Conservation (phyloP, 1,140 invertebrate genomes). For the Drosophila nebulosa region DNA sequence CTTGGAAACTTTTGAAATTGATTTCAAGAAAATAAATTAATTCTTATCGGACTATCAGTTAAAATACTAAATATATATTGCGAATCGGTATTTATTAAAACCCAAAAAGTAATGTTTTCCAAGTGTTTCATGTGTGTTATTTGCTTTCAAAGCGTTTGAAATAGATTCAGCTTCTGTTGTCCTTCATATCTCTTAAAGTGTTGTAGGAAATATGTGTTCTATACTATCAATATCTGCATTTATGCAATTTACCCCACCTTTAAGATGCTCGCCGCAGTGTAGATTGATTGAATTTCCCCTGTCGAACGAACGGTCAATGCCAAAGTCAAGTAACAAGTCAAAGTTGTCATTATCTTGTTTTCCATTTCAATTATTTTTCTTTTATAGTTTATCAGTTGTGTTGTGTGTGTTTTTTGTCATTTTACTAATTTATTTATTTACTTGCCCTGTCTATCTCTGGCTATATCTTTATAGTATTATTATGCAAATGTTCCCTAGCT, state of each 20-base stretch:
- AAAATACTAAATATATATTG: too few relatives aligned
- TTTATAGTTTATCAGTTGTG: background rate
- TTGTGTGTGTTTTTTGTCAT: slow-evolving; percentile 19
- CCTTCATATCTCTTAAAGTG: background rate
- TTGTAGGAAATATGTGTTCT: background rate
- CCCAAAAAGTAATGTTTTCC: too few relatives aligned
- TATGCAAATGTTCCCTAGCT: slow-evolving; percentile 54
- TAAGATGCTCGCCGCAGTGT: too few relatives aligned
- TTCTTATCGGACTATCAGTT: too few relatives aligned
- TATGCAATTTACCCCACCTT: too few relatives aligned
- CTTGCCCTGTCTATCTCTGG: slow-evolving; percentile 43
- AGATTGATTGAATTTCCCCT: slow-evolving; percentile 63
- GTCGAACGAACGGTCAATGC: slow-evolving; percentile 45
- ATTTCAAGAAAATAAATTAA: too few relatives aligned
- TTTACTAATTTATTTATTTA: slow-evolving; percentile 54
- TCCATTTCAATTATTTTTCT: slow-evolving; percentile 17
- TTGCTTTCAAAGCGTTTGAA: too few relatives aligned
- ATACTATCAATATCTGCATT: too few relatives aligned
- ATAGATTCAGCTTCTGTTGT: too few relatives aligned
- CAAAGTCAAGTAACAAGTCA: slow-evolving; percentile 42
- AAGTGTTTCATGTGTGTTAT: too few relatives aligned
- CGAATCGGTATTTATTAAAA: too few relatives aligned
- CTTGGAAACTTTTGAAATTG: too few relatives aligned
- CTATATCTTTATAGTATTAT: slow-evolving; percentile 56
- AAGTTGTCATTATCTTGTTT: slow-evolving; percentile 55